Conservation (phyloP, 1,140 invertebrate species). For the Meloidogyne chitwoodi region DNA sequence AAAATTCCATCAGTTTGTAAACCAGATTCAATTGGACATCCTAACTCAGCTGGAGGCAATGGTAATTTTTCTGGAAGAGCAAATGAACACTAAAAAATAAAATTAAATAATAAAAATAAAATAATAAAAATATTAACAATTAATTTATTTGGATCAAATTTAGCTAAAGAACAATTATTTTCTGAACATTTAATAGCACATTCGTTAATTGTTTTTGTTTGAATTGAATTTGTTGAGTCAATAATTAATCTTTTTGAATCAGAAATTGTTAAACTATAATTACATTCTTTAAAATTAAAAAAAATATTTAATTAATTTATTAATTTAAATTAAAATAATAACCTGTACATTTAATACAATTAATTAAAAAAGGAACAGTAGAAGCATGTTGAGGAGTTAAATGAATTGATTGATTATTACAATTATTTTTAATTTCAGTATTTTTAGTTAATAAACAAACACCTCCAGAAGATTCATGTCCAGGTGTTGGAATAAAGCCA, state of each 20-base stretch:
- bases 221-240: constrained; percentile 26
- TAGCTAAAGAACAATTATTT: constrained; percentile 43
- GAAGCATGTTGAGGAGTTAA: constrained; percentile 57
- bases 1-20: constrained; percentile 52
- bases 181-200: constrained; percentile 50
- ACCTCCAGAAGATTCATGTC: constrained; percentile 40
- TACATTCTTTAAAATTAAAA: constrained; percentile 39
- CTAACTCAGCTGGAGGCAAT: neutral
- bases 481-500: constrained; percentile 55
- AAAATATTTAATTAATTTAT: neutral
- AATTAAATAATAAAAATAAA: neutral
- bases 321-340: constrained; percentile 1
- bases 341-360: constrained; percentile 58
- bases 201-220: constrained; percentile 43
- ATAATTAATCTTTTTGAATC: constrained; percentile 26
- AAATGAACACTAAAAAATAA: constrained; percentile 17
- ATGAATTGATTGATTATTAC: neutral
- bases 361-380: constrained; percentile 54
- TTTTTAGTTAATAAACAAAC: constrained; percentile 56
- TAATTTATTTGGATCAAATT: constrained; percentile 49
- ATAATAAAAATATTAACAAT: constrained; percentile 26
- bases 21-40: constrained; percentile 42
- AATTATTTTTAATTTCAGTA: constrained; percentile 12
- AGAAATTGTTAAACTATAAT: constrained; percentile 45
- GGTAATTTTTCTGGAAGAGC: neutral